Conservation (phyloP, 2,888 invertebrate species). For the Parnassius glacialis region DNA sequence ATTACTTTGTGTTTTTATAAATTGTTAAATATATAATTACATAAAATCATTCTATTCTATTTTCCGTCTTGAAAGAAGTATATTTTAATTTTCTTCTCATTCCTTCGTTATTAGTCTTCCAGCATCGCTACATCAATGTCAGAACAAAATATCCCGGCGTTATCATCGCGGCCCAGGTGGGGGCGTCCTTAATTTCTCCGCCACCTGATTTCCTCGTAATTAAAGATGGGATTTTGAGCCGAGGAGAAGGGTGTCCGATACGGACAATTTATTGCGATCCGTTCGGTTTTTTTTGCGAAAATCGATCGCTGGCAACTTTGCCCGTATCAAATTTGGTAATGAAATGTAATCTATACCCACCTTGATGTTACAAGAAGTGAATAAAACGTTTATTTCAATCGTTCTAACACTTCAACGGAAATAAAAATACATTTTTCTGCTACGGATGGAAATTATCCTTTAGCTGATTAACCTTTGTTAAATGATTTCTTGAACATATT, state of each 20-base stretch:
- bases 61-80: no score
- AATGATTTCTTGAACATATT: no score
- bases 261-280: constrained; percentile 39
- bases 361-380: no score
- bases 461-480: no score
- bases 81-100: background rate
- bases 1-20: no score
- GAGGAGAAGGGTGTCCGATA: constrained; percentile 36
- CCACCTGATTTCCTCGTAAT: constrained; percentile 58
- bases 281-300: constrained; percentile 10
- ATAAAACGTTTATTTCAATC: no score
- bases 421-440: no score
- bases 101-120: constrained; percentile 1
- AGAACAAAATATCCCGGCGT: constrained; percentile 45
- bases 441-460: no score
- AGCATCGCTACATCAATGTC: constrained; percentile 28
- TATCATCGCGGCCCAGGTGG: constrained; percentile 49
- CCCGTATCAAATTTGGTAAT: constrained; percentile 8
- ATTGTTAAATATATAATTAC: no score
- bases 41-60: no score
- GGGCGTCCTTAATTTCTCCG: constrained; percentile 41
- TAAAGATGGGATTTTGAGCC: constrained; percentile 51
- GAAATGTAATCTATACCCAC: no score
- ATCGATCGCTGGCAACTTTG: background rate
- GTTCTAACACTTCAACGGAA: no score